These are phyloP conservation scores for Phaenicophaeus curvirostris DNA, from an alignment of 2,797 vertebrate species.

Conservation along the genomic window DNA sequence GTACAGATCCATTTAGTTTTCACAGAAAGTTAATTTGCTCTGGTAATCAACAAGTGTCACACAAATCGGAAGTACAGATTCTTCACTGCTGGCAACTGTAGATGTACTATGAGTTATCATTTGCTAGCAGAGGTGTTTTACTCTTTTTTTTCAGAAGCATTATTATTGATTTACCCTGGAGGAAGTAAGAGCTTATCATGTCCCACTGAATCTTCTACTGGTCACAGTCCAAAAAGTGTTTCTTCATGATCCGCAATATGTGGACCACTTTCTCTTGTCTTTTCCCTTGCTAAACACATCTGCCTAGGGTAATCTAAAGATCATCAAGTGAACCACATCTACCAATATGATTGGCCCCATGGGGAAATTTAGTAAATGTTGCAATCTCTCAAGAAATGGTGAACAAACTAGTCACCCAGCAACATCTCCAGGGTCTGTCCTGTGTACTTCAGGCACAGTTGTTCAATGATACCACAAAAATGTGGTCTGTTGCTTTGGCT, in stretches of 20 bases:
- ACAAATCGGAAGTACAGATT: not conserved
- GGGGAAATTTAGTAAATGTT: not conserved
- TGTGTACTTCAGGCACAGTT: not conserved
- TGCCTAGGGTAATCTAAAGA: not conserved
- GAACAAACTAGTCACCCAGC: not conserved
- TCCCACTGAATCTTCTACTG: not conserved
- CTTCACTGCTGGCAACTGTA: not conserved
- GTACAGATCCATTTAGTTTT: not conserved
- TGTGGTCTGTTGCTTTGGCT: not conserved
- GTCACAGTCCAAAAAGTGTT: not conserved
- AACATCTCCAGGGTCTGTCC: not conserved
- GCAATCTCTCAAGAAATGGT: slow-evolving; percentile 6
- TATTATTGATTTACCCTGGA: not conserved
- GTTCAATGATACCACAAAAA: not conserved
- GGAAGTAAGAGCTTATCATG: not conserved
- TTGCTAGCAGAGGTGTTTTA: not conserved
- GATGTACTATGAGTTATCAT: not conserved
- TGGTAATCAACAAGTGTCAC: not conserved
- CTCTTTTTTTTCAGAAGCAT: not conserved
- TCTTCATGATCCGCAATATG: not conserved
- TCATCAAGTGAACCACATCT: not conserved
- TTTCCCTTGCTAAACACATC: not conserved
- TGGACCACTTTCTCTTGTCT: not conserved
- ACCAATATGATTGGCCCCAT: not conserved
- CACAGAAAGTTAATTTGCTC: not conserved